phyloP scores from a whole-genome alignment of 2,113 vertebrate genomes.

The Butastur rufipennis region DNA sequence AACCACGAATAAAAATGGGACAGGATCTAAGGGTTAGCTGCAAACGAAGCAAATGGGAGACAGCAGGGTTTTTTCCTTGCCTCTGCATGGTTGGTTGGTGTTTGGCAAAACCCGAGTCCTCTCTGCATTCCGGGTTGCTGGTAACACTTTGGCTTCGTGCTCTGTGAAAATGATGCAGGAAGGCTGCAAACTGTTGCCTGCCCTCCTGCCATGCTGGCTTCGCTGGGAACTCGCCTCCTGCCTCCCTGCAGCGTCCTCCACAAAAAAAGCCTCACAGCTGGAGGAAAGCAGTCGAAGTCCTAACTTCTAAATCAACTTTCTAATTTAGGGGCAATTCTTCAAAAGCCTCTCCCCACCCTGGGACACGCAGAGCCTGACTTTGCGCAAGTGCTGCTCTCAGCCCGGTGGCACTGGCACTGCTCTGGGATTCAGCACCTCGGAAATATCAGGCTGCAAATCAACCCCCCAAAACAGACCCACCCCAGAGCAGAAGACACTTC shows the following conservation, averaged over 20 bases:
- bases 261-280: background rate
- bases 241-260: background rate
- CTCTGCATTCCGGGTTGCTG: background rate
- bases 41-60: background rate
- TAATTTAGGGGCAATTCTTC: background rate
- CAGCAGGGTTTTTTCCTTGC: background rate
- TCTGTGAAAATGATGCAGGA: background rate
- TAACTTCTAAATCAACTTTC: background rate
- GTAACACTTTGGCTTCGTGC: background rate
- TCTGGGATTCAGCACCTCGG: background rate
- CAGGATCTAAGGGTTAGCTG: background rate
- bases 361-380: background rate
- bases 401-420: background rate
- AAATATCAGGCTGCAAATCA: background rate
- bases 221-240: accelerated
- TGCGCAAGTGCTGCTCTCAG: background rate
- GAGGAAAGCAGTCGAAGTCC: background rate
- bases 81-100: background rate
- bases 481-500: background rate
- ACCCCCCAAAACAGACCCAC: background rate
- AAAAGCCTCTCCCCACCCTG: background rate
- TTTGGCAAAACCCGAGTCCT: background rate
- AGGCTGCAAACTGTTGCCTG: background rate
- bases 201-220: background rate
- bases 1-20: background rate